Base-by-base conservation (phyloP, 2,113 vertebrate species). In the Jaculus jaculus region DNA sequence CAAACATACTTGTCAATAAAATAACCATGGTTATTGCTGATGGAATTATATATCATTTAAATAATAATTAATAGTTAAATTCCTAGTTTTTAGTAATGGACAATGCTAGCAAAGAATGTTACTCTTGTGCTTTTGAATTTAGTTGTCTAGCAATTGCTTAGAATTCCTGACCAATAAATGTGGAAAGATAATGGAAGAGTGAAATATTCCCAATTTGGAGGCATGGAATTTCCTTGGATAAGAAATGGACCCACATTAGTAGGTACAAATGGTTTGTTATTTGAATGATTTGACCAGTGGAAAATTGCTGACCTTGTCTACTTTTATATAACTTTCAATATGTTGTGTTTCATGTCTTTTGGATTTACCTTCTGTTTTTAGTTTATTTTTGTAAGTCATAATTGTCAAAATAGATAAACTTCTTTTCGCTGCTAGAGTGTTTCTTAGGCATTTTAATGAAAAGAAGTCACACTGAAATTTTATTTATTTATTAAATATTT, bases 371-470 rank as follows among this genome's bases (percentile, higher is more conserved):
- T 1, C 32, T 6, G 63, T 86, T 72, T 69, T 85, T 84, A 79
- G 89, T 74, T 93, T 73, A 3, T 32, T 24, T n/a, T n/a, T n/a
- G n/a, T n/a, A n/a, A 80, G 37, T 63, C 16, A 37, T 72, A 30
- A 78, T 74, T n/a, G 12, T 87, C 26, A 79, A 90, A 92, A 89
- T 34, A 87, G 42, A 26, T 23, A 89, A 82, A 89, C 2, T 83
- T 4, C 20, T 61, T 81, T 66, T 37, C 2, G 63, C 54, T 94
- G 28, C 3, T 32, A 82, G 16, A 1, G 4, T 17, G 54, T 72
- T 18, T 91, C 11, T 75, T 68, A 71, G 26, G 2, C 12, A 73
- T 12, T 82, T 92, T 10, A 77, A 66, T 58, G 75, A 89, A 86
- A 73, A 77, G 10, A 87, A 32, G 28, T 66, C 37, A 69, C 23